A percentile compares a stretch with the other conserved stretches of the same genome.
Conservation (phyloP, 2,113 vertebrate genomes). For the Orientallactaga bullata region DNA sequence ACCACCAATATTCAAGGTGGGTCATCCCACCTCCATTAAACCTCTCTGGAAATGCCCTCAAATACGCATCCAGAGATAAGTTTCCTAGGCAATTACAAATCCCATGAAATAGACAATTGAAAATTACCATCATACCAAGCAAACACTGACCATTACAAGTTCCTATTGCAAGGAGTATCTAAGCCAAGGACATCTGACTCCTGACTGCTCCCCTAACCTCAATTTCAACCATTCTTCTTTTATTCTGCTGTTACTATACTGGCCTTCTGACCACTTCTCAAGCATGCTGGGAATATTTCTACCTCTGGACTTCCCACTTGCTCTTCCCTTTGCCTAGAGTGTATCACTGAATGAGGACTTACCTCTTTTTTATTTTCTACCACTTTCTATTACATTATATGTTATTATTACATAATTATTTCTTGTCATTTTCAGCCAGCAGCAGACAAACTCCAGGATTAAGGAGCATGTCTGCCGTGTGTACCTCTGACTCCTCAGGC, state of each 20-base stretch:
- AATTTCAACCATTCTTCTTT: neutral
- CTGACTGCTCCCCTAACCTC: neutral
- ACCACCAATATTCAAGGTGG: neutral
- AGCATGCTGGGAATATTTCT: neutral
- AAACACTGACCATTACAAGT: neutral
- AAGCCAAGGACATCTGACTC: neutral
- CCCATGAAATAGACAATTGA: neutral
- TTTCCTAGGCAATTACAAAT: neutral
- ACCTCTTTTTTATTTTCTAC: neutral
- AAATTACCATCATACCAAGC: neutral
- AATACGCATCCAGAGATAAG: neutral
- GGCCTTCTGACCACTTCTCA: neutral
- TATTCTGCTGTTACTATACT: neutral
- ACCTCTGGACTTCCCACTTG: neutral
- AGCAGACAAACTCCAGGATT: neutral
- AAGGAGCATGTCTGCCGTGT: neutral
- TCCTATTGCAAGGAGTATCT: neutral
- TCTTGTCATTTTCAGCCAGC: neutral
- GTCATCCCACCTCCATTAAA: too few relatives aligned
- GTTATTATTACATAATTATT: constrained; percentile 5
- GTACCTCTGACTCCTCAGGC: neutral
- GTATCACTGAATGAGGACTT: neutral
- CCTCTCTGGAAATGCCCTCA: too few relatives aligned
- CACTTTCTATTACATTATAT: neutral
- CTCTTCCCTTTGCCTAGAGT: neutral